Conservation (phyloP, 2,888 invertebrate genomes). For the Nomada ferruginata region DNA sequence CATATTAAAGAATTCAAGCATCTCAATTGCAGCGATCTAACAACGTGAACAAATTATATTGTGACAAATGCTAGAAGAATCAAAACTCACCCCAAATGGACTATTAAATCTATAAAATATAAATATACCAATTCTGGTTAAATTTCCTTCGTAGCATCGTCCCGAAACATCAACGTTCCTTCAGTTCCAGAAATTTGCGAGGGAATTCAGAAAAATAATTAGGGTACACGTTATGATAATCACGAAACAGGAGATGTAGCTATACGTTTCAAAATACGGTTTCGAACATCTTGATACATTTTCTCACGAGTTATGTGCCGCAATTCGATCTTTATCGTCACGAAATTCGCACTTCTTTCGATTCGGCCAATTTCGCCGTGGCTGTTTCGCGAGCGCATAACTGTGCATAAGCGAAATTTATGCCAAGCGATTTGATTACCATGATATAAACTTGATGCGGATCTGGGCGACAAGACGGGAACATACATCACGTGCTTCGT, state of each 20-base stretch:
- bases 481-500: slow-evolving; percentile 82
- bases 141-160: no score
- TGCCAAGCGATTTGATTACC: slow-evolving; percentile 83
- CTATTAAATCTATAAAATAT: no score
- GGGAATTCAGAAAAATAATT: slow-evolving; percentile 10
- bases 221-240: background rate
- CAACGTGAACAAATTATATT: no score
- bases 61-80: no score
- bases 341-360: slow-evolving; percentile 55
- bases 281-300: slow-evolving; percentile 29
- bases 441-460: slow-evolving; percentile 83
- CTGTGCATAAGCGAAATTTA: slow-evolving; percentile 80
- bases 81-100: no score
- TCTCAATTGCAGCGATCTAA: no score
- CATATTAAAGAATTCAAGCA: no score
- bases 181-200: background rate
- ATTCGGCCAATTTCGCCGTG: slow-evolving; percentile 64
- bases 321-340: slow-evolving; percentile 22
- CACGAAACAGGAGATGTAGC: slow-evolving; percentile 1
- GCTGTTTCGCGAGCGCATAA: slow-evolving; percentile 74
- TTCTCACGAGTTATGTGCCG: slow-evolving; percentile 1
- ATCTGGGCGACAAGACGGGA: slow-evolving; percentile 81
- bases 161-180: no score
- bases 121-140: no score
- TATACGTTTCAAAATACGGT: slow-evolving; percentile 6